phyloP scores from a whole-genome alignment of 2,888 invertebrate species.

The Criorhina ranunculi region DNA sequence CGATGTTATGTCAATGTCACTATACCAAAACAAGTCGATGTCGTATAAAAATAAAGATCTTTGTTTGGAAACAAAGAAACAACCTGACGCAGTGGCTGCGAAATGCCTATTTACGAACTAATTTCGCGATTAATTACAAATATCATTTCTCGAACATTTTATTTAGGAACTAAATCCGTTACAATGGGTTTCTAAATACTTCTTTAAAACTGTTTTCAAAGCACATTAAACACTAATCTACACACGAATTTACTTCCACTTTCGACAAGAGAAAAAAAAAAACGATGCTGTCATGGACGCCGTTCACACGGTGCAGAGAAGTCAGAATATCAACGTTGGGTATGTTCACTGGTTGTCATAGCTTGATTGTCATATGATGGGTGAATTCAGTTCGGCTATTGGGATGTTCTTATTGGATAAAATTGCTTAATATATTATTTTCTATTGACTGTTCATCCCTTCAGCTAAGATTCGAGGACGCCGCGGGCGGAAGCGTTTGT shows the following conservation, averaged over 20 bases:
- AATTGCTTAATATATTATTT: not conserved
- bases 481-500: no score
- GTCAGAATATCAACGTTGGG: not conserved
- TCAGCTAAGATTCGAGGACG: no score
- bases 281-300: constrained; percentile 62
- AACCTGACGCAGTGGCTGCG: constrained; percentile 52
- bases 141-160: constrained; percentile 53
- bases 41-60: constrained; percentile 72
- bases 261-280: constrained; percentile 38
- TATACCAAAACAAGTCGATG: constrained; percentile 72
- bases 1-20: constrained; percentile 72
- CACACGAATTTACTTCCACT: constrained; percentile 37
- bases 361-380: not conserved
- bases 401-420: not conserved
- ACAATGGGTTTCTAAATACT: constrained; percentile 24
- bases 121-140: constrained; percentile 24
- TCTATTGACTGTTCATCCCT: no score
- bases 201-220: constrained; percentile 29
- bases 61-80: constrained; percentile 76
- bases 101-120: constrained; percentile 47
- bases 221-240: constrained; percentile 29
- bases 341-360: constrained; percentile 12
- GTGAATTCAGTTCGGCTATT: not conserved
- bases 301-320: constrained; percentile 49
- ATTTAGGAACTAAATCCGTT: constrained; percentile 38